Conservation (phyloP, 2,888 invertebrate species). For the Orthonevra nobilis region DNA sequence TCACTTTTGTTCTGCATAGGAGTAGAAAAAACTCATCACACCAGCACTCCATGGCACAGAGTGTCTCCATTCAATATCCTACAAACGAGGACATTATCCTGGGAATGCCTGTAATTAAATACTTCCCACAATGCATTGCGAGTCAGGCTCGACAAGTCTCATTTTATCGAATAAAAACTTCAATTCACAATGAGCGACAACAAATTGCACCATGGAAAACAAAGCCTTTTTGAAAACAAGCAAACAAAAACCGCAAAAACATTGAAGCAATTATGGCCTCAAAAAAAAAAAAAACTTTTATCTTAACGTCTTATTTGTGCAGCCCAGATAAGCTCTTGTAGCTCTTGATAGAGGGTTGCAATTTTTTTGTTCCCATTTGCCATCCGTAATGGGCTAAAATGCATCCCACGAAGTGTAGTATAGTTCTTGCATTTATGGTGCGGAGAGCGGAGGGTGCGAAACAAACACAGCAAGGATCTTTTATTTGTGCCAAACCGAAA, state of each 20-base stretch:
- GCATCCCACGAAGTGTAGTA: not conserved
- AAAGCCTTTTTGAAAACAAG: no score
- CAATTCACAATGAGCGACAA: no score
- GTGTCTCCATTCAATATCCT: not conserved
- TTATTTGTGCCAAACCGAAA: conserved; percentile 7
- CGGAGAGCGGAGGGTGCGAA: not conserved
- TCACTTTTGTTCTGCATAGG: no score
- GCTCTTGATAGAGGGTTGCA: conserved; percentile 21
- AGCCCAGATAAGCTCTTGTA: not conserved
- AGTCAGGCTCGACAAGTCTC: no score
- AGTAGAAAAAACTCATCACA: not conserved
- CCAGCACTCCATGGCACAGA: not conserved
- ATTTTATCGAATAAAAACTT: no score
- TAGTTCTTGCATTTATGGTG: conserved; percentile 15
- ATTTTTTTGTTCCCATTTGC: not conserved
- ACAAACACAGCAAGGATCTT: conserved; percentile 30
- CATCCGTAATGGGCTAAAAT: conserved; percentile 15
- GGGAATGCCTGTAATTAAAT: conserved; percentile 12
- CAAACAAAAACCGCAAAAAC: no score
- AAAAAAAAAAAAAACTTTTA: conserved; percentile 10
- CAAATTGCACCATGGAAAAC: not conserved
- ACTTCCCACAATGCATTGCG: no score
- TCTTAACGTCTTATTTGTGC: not conserved
- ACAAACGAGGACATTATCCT: conserved; percentile 8
- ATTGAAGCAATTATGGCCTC: not conserved